Conservation (phyloP, 1,140 invertebrate genomes). For the Eufriesea mexicana region DNA sequence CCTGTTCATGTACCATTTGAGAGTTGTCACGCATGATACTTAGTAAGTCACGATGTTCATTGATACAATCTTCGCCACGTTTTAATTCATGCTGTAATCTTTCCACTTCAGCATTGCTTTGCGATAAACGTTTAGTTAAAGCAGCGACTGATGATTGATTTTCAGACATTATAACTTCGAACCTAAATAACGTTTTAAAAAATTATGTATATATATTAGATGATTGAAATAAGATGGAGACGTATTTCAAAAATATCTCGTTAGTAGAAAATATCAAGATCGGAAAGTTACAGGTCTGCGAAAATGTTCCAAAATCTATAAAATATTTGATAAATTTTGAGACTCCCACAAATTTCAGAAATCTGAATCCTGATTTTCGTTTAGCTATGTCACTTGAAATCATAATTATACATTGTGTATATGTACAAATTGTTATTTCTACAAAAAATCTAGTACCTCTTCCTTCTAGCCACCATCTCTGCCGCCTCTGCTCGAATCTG, state of each 20-base stretch:
- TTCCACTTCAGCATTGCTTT: constrained; percentile 77
- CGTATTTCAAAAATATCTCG: too few species aligned
- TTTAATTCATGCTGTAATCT: constrained; percentile 74
- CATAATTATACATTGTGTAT: too few species aligned
- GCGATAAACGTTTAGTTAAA: constrained; percentile 70
- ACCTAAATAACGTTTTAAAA: constrained; percentile 55
- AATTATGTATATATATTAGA: neutral
- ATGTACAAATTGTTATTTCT: neutral
- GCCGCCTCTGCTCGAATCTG: constrained; percentile 77
- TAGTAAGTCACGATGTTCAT: constrained; percentile 73
- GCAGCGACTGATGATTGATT: constrained; percentile 78
- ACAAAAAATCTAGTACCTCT: constrained; percentile 59
- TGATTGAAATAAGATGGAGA: too few species aligned
- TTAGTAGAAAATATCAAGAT: too few species aligned
- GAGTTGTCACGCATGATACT: constrained; percentile 72
- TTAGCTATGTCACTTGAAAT: too few species aligned
- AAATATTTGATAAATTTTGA: too few species aligned
- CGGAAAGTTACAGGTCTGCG: too few species aligned
- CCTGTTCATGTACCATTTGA: constrained; percentile 72
- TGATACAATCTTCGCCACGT: constrained; percentile 65
- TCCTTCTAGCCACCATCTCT: constrained; percentile 77
- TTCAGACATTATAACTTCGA: constrained; percentile 78
- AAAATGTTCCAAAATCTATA: too few species aligned
- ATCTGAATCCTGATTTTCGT: too few species aligned
- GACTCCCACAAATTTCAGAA: too few species aligned